These are phyloP conservation scores for Lytechinus variegatus DNA, from an alignment of 35 echinoderm and acorn worm genomes.

Conservation along the genomic window DNA sequence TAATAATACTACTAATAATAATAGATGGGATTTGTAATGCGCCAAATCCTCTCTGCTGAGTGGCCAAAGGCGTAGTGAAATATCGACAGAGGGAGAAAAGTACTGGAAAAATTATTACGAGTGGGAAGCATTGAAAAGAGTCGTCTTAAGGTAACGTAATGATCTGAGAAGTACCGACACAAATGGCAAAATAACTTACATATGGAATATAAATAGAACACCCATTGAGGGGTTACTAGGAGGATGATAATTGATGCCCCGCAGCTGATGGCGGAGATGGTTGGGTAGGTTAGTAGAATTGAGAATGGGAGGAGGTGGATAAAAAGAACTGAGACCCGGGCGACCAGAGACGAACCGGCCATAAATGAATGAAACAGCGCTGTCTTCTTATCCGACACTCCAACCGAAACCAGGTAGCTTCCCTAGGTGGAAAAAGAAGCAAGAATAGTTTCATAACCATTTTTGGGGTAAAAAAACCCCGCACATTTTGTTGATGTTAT, in stretches of 20 bases:
- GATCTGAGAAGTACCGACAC: too few relatives aligned
- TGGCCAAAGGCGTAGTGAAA: too few relatives aligned
- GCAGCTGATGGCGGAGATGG: neutral
- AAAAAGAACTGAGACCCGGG: neutral
- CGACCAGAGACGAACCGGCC: neutral
- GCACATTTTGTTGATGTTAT: too few relatives aligned
- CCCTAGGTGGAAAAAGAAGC: neutral
- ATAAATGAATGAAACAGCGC: neutral
- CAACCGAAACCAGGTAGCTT: slow-evolving; percentile 10
- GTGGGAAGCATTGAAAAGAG: too few relatives aligned
- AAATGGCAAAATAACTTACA: neutral
- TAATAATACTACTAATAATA: too few relatives aligned
- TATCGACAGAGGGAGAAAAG: too few relatives aligned
- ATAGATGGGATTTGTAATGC: too few relatives aligned
- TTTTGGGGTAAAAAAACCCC: too few relatives aligned
- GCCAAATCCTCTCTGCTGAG: too few relatives aligned
- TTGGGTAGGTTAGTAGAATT: neutral
- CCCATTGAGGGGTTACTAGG: neutral
- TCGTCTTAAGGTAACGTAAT: too few relatives aligned
- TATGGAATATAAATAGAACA: slow-evolving; percentile 23
- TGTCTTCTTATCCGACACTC: neutral
- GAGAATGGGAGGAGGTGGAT: neutral
- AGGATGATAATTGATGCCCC: neutral
- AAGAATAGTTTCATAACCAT: too few relatives aligned
- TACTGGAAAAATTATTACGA: too few relatives aligned